Evolutionary conservation across 1,140 invertebrate genomes (phyloP), one percentile per base, ranked within the genome.

Genomic region (Tribolium castaneum): DNA sequence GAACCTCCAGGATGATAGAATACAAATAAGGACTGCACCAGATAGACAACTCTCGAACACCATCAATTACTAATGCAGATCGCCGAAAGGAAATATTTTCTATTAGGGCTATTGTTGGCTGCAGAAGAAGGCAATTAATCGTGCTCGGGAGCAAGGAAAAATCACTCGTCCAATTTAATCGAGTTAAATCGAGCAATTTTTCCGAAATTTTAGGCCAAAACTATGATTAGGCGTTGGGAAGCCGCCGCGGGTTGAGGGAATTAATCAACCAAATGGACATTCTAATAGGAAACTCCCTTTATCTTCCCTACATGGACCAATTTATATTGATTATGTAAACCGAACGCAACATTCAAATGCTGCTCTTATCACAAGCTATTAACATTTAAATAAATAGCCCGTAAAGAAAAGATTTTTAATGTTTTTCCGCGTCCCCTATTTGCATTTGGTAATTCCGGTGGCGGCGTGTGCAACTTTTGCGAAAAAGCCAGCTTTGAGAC

Each of bases 1-100:
- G 70, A 77, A 70, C 66, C 76, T 51, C 34, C 59, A 45, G 66
- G 71, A 77, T 71, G 50, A 77, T 77, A 71, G 76, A 77, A 77
- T 77, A 77, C 76, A 77, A 77, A 77, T 77, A 77, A 77, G 66
- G 76, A 22, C 49, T 77, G 62, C 50, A 77, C 25, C 22, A 35
- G 49, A 56, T 71, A 77, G 49, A 71, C 62, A 71, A 77, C 34
- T 51, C 35, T 13, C 35, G 45, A 76, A 71, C 30, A 72, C 66
- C 62, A 77, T 71, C 76, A 71, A 54, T 71, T 71, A 77, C 66
- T 56, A 70, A 71, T 77, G 25, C 62, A 77, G 50, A 77, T 52
- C 22, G 45, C 45, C 62, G 39, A 72, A 10, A 66, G 59, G 30
- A 66, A 66, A 66, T 66, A 66, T 66, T 66, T 66, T 66, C 59